phyloP scores from a whole-genome alignment of 1,140 invertebrate species.

The Polypedilum pembai region DNA sequence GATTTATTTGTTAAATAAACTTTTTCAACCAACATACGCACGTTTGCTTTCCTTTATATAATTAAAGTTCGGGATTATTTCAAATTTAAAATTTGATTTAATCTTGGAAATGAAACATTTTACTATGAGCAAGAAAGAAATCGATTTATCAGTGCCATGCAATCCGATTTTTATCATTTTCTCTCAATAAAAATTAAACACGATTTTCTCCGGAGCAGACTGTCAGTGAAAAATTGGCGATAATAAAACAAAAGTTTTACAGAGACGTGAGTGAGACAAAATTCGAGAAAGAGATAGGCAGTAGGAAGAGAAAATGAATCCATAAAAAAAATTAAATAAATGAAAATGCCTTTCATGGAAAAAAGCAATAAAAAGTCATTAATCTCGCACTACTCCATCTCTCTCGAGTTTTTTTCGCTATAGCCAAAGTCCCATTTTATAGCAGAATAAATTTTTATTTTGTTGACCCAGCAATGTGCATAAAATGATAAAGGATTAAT shows the following conservation, averaged over 20 bases:
- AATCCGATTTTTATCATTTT: no score
- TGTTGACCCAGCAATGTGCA: neutral
- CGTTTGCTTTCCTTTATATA: no score
- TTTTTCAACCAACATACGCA: no score
- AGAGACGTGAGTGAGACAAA: neutral
- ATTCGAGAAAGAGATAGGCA: neutral
- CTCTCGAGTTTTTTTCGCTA: neutral
- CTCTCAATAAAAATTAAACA: no score
- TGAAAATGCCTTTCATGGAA: slow-evolving; percentile 15
- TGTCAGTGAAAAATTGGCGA: no score
- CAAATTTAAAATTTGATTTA: no score
- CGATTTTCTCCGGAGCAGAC: no score
- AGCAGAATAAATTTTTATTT: neutral
- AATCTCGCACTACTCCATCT: neutral
- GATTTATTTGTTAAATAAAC: slow-evolving; percentile 71
- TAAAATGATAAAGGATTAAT: neutral
- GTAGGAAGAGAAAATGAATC: neutral
- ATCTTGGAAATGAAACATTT: no score
- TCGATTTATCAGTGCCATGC: no score
- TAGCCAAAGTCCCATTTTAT: neutral
- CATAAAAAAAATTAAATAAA: neutral
- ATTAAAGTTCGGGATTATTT: no score
- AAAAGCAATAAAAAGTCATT: slow-evolving; percentile 19
- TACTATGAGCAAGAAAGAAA: no score
- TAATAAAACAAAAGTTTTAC: no score